Evolutionary conservation across 1,140 invertebrate species (phyloP), one percentile per base, ranked within the genome.

Genomic region (Steinernema feltiae): DNA sequence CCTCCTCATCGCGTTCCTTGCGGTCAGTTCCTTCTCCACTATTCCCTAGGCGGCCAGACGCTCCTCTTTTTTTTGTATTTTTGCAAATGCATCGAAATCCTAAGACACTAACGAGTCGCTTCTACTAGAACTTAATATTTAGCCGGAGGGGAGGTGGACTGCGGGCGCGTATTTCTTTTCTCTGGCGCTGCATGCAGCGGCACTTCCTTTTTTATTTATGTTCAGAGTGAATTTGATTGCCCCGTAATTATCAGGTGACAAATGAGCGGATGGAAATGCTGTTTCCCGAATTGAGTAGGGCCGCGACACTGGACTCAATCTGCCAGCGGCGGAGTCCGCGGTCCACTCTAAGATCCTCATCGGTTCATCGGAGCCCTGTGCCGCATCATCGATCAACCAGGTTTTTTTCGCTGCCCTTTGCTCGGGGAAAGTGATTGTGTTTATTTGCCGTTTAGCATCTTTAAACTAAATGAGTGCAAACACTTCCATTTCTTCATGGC

Each of bases 401-500:
- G 53, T 63, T 63, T 30, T 74, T 71, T 30, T n/a, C n/a, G n/a
- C n/a, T n/a, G n/a, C 73, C 73, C 35, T 48, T 71, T 30, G 48
- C 73, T n/a, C n/a, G n/a, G n/a, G n/a, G n/a, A n/a, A n/a, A n/a
- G 30, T 31, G 48, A 71, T 74, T 29, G 73, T 63, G 7, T 17
- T 63, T 63, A 63, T 27, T 27, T 3, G 3, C 3, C 53, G 15
- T 63, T 63, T 27, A 63, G 53, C 24, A 63, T 63, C 53, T 63
- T 63, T 21, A 63, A 15, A 27, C 72, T 80, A 1, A 71, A 63
- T 1, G 79, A 78, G 17, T 80, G 78, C 21, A 70, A 73, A 21
- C 79, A 80, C 30, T 80, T 80, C 35, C 79, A 80, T 31, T 80
- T 77, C 46, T 41, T 73, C 32, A 32, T 76, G 0, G 79, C 80